Base-by-base conservation (phyloP, 2,797 vertebrate genomes). In the Lithobates sylvaticus region DNA sequence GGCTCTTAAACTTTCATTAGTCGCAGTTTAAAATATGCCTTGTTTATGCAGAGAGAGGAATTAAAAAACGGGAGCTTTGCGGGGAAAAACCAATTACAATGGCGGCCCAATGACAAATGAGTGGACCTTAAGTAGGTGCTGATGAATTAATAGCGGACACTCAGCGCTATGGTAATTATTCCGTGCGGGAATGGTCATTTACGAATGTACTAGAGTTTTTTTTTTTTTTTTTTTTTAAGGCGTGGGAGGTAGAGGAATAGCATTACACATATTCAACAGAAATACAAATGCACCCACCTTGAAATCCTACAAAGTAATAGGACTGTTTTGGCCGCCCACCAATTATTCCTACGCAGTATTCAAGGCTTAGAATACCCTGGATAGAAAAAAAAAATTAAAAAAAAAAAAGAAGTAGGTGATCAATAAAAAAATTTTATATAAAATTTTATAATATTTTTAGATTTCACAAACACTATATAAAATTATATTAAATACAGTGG, bases 251-350 rank as follows among this genome's bases (percentile, higher is more conserved):
- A 47, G 44, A 47, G 44, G 44, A 47, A 47, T 3, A 72, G 18
- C 23, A 54, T 36, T 93, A 91, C 50, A 58, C 50, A 58, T 21
- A 58, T 58, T 58, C 50, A 21, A 58, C 50, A 65, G 12, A 65
- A 65, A 32, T 0, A 90, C 88, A 89, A 89, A 89, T 92, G 92
- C 88, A 96, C 98, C 95, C 92, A 99, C 98, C 98, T 98, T 99
- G 98, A 96, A 99, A 99, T 94, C 98, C 98, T 86, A 98, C 96
- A 92, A 99, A 98, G 95, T 97, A 99, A 95, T 98, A 99, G 0
- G 98, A 99, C 92, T 99, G 97, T 91, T 97, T 98, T 83, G 97
- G 97, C 91, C 96, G 98, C 88, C 98, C 98, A 86, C 98, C 98
- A 79, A 99, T 98, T 93, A 99, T 98, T 83, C 98, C 98, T 73